Conservation (phyloP, 2,113 vertebrate species). For the Dicentrarchus labrax region DNA sequence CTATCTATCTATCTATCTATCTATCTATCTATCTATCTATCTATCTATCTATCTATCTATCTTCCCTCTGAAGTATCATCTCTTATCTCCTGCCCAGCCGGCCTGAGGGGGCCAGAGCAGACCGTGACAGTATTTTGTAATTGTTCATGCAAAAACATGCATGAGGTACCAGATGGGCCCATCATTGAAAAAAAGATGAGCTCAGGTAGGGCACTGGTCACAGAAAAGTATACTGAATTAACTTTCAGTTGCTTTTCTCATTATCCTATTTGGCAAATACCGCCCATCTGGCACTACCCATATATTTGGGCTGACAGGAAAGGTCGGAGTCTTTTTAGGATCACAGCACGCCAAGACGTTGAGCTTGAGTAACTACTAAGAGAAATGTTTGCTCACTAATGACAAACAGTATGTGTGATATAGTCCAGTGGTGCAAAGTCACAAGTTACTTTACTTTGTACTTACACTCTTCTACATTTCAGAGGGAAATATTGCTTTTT, state of each 20-base stretch:
- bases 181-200: neutral
- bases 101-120: constrained; percentile 10
- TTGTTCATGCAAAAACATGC: constrained; percentile 50
- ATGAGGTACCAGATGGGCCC: constrained; percentile 60
- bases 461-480: no score
- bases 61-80: constrained; percentile 18
- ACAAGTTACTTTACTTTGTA: neutral
- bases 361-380: constrained; percentile 20
- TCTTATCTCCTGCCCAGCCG: constrained; percentile 23
- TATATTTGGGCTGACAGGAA: constrained; percentile 66
- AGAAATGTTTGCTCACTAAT: constrained; percentile 28
- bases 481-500: neutral
- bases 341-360: constrained; percentile 38
- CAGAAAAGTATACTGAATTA: constrained; percentile 22
- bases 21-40: no score
- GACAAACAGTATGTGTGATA: neutral
- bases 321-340: constrained; percentile 48
- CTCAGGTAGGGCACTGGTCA: constrained; percentile 31
- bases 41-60: no score
- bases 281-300: constrained; percentile 66
- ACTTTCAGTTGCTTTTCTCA: constrained; percentile 52
- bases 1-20: no score
- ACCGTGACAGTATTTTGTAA: constrained; percentile 25
- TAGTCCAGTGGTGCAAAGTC: neutral
- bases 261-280: constrained; percentile 41